Conservation (phyloP, 2,888 invertebrate genomes). For the Drosophila anomalipes region DNA sequence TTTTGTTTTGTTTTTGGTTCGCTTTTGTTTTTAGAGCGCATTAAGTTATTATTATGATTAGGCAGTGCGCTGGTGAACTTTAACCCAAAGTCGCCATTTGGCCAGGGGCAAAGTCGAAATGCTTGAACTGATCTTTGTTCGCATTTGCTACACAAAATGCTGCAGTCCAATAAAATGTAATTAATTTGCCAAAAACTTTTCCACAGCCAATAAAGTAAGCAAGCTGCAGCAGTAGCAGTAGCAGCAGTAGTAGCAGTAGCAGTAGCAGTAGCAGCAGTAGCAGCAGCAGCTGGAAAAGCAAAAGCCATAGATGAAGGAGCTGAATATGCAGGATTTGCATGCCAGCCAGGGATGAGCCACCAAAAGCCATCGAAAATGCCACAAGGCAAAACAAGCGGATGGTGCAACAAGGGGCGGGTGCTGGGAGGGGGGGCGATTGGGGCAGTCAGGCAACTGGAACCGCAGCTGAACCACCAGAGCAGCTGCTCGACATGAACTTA, state of each 20-base stretch:
- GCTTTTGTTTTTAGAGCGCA: conserved; percentile 27
- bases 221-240: conserved; percentile 25
- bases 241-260: not conserved
- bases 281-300: conserved; percentile 23
- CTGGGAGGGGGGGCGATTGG: not conserved
- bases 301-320: conserved; percentile 56
- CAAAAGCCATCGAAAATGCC: conserved; percentile 30
- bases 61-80: conserved; percentile 41
- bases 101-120: not conserved
- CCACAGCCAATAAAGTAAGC: conserved; percentile 68
- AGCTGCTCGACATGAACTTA: conserved; percentile 78
- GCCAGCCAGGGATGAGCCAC: conserved; percentile 16
- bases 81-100: conserved; percentile 29
- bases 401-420: conserved; percentile 22
- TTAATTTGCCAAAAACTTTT: conserved; percentile 72
- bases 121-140: conserved; percentile 18
- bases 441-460: conserved; percentile 21
- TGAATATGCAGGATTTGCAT: conserved; percentile 12
- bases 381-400: conserved; percentile 34
- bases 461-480: conserved; percentile 47
- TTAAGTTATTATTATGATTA: conserved; percentile 57
- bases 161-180: conserved; percentile 76
- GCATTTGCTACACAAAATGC: conserved; percentile 19
- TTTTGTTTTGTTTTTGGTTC: conserved; percentile 4
- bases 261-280: conserved; percentile 2